phyloP scores from a whole-genome alignment of 1,140 invertebrate species.

The Cyclina sinensis region DNA sequence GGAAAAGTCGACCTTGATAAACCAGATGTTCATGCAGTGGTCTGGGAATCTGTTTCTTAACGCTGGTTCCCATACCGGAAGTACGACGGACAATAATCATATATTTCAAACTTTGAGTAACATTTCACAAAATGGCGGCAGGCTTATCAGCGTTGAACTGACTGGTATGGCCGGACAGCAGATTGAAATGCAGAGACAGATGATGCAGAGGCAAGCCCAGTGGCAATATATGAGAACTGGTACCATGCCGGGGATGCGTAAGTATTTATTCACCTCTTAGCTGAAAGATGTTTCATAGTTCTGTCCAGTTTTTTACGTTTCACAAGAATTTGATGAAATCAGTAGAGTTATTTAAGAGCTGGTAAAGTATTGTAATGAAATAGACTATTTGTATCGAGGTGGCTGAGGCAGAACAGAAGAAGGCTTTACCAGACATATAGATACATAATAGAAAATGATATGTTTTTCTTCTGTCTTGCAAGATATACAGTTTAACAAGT shows the following conservation, averaged over 20 bases:
- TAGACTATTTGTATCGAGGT: too few relatives aligned
- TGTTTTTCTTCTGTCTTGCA: too few relatives aligned
- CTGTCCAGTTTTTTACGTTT: too few relatives aligned
- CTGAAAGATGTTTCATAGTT: too few relatives aligned
- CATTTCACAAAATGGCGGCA: constrained; percentile 29
- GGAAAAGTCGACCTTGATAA: constrained; percentile 6
- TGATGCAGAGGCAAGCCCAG: constrained; percentile 18
- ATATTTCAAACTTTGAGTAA: constrained; percentile 55
- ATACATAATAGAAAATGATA: too few relatives aligned
- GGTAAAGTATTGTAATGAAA: too few relatives aligned
- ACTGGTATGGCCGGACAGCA: constrained; percentile 61
- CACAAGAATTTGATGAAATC: too few relatives aligned
- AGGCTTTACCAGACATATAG: too few relatives aligned
- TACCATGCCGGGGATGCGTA: constrained; percentile 48
- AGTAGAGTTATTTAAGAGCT: too few relatives aligned
- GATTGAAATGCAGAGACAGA: constrained; percentile 47
- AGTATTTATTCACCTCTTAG: too few relatives aligned
- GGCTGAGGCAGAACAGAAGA: too few relatives aligned
- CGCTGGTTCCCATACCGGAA: neutral
- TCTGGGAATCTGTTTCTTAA: neutral
- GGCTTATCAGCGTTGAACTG: constrained; percentile 35
- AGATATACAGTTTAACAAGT: too few relatives aligned
- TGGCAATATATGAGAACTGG: constrained; percentile 13
- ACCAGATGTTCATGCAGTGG: neutral
- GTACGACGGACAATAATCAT: neutral